Percentiles rank a stretch among this genome's conserved stretches.
Evolutionary conservation across 1,140 invertebrate species (phyloP).

Genomic region (Zaprionus vittiger): DNA sequence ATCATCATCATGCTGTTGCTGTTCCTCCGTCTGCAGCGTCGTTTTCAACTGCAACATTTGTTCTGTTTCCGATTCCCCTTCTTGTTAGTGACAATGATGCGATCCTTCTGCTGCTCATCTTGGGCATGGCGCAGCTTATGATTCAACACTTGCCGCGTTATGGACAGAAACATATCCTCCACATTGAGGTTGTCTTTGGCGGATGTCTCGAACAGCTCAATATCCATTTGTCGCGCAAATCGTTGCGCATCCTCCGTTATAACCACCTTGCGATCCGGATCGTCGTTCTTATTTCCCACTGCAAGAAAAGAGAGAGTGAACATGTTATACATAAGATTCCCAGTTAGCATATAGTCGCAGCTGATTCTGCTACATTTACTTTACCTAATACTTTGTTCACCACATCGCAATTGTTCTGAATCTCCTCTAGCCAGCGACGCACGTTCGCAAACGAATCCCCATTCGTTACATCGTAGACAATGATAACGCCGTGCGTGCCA

Average conservation of each 20-base stretch:
- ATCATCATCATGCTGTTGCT: conserved; percentile 37
- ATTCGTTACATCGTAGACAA: conserved; percentile 99
- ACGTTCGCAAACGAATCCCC: conserved; percentile 99
- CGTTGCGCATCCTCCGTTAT: conserved; percentile 98
- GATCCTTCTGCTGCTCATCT: conserved; percentile 86
- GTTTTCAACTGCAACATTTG: conserved; percentile 84
- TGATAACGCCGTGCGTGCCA: conserved; percentile 99
- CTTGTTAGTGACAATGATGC: conserved; percentile 84
- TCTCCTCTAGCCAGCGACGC: conserved; percentile 98
- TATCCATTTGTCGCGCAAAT: conserved; percentile 98
- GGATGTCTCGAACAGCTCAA: conserved; percentile 98
- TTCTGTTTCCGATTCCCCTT: conserved; percentile 65
- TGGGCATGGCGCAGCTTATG: conserved; percentile 79
- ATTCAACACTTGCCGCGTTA: conserved; percentile 87
- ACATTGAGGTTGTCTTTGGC: conserved; percentile 99
- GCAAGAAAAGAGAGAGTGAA: conserved; percentile 71
- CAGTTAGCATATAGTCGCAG: neutral
- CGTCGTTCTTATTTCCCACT: conserved; percentile 99
- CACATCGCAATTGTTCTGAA: conserved; percentile 99
- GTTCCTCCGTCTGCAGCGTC: conserved; percentile 17
- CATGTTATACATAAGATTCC: neutral
- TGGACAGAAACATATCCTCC: conserved; percentile 94
- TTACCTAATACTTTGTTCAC: conserved; percentile 99
- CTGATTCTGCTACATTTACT: conserved; percentile 55
- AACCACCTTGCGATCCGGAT: conserved; percentile 98